phyloP scores from a whole-genome alignment of 1,140 invertebrate species.

The Mizuhopecten yessoensis region DNA sequence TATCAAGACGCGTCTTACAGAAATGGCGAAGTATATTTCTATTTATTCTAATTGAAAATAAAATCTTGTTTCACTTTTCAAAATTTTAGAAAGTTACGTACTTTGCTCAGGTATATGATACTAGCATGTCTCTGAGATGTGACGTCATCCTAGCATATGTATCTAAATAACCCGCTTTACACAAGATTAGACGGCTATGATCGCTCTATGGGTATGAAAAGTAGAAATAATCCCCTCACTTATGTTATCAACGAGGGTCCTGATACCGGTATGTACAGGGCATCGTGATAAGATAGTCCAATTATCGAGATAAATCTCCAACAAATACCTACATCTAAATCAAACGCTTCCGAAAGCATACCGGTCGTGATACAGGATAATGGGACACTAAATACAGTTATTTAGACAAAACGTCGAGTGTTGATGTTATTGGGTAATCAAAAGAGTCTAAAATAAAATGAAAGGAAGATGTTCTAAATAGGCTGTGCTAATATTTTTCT shows the following conservation, averaged over 20 bases:
- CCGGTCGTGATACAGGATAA: background rate
- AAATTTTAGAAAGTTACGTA: too few species aligned
- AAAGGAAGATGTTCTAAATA: background rate
- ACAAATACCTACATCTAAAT: constrained; percentile 9
- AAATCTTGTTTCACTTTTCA: too few species aligned
- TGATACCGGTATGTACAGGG: background rate
- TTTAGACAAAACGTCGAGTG: background rate
- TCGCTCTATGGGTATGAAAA: background rate
- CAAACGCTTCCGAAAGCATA: background rate
- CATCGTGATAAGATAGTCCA: background rate
- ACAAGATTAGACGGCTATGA: background rate
- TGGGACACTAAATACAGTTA: background rate
- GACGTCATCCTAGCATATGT: background rate
- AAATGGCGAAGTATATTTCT: too few species aligned
- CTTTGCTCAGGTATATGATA: too few species aligned
- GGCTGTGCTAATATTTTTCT: background rate
- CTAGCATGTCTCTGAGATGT: background rate
- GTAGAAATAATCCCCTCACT: background rate
- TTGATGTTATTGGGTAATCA: background rate
- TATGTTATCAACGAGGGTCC: background rate
- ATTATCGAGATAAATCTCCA: background rate
- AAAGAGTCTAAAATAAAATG: background rate
- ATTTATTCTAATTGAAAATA: too few species aligned
- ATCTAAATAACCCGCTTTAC: background rate
- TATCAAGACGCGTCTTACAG: too few species aligned